Conservation (phyloP, 1,140 invertebrate genomes). For the Pectinophora gossypiella region DNA sequence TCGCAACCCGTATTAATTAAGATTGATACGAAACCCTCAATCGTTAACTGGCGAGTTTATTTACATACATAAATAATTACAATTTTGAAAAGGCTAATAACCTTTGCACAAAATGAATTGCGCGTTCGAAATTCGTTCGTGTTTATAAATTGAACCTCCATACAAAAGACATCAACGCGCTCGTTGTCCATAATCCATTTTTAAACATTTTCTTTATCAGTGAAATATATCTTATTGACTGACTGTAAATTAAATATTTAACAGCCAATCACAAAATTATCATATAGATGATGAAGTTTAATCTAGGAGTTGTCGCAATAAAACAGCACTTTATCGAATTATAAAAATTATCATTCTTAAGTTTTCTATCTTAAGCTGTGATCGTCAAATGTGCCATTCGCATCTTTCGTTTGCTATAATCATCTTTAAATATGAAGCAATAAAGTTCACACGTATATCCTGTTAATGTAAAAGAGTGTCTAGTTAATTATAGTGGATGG, state of each 20-base stretch:
- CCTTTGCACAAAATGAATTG: too few relatives aligned
- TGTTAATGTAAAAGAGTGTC: not conserved
- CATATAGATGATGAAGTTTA: not conserved
- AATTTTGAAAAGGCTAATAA: too few relatives aligned
- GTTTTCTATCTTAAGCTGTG: too few relatives aligned
- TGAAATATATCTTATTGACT: not conserved
- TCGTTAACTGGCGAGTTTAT: slow-evolving; percentile 35
- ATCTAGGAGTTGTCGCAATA: not conserved
- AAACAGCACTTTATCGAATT: not conserved
- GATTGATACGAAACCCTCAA: slow-evolving; percentile 49
- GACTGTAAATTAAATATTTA: not conserved
- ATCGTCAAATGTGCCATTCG: too few relatives aligned
- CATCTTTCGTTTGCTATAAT: not conserved
- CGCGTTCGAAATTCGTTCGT: too few relatives aligned
- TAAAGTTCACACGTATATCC: not conserved
- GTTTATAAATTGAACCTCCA: too few relatives aligned
- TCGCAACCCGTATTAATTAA: slow-evolving; percentile 55
- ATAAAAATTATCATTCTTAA: not conserved
- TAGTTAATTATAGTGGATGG: not conserved
- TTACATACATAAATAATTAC: slow-evolving; percentile 32
- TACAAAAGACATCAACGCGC: too few relatives aligned
- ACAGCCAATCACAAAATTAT: not conserved
- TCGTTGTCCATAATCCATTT: too few relatives aligned
- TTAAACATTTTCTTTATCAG: not conserved
- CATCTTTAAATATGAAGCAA: not conserved